phyloP scores from a whole-genome alignment of 2,797 vertebrate genomes.

The Odontamblyopus rebecca region DNA sequence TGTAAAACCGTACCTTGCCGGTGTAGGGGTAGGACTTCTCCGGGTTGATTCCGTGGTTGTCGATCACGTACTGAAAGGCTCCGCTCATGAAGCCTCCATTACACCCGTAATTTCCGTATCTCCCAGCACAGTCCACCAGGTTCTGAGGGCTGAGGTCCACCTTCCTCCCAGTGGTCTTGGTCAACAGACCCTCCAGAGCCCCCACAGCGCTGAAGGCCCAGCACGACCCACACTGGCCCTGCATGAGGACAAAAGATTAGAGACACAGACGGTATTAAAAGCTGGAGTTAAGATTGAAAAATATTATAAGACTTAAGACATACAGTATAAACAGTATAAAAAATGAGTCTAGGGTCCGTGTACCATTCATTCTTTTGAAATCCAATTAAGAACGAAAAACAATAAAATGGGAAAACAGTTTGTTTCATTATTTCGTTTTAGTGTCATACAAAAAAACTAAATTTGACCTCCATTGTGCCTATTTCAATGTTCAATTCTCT shows the following conservation, averaged over 20 bases:
- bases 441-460: too few relatives aligned
- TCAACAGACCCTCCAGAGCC: constrained; percentile 86
- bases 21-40: constrained; percentile 7
- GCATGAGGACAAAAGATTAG: not conserved
- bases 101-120: not conserved
- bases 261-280: not conserved
- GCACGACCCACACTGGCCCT: constrained; percentile 87
- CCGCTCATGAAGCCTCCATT: not conserved
- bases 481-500: too few relatives aligned
- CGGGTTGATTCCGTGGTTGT: constrained; percentile 1
- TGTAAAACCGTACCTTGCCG: not conserved
- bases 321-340: too few relatives aligned
- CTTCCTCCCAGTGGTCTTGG: constrained; percentile 80
- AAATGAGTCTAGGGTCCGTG: too few relatives aligned
- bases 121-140: constrained; percentile 82
- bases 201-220: constrained; percentile 90
- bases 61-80: constrained; percentile 2
- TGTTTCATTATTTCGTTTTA: too few relatives aligned
- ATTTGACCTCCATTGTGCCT: too few relatives aligned
- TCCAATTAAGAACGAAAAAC: too few relatives aligned
- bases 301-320: too few relatives aligned
- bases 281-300: too few relatives aligned
- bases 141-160: constrained; percentile 86
- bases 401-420: too few relatives aligned
- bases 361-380: too few relatives aligned